Evolutionary conservation across 2,888 invertebrate species (phyloP).

Genomic region (Crocallis elinguaria): DNA sequence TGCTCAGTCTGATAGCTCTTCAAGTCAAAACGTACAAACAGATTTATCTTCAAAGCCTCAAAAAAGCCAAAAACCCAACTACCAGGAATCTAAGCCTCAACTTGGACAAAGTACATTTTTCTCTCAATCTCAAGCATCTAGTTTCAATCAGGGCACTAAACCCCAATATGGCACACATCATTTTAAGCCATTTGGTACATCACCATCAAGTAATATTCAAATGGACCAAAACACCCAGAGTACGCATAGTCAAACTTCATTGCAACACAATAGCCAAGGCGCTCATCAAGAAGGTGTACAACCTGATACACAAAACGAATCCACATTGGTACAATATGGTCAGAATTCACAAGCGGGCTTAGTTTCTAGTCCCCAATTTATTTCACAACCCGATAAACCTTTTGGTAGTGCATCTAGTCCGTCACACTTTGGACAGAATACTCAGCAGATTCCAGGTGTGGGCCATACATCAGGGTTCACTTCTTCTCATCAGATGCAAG

Average conservation of each 20-base stretch:
- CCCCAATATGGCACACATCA: slow-evolving; percentile 31
- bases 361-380: slow-evolving; percentile 22
- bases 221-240: slow-evolving; percentile 34
- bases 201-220: slow-evolving; percentile 22
- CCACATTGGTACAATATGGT: slow-evolving; percentile 27
- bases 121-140: slow-evolving; percentile 16
- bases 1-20: slow-evolving; percentile 31
- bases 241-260: slow-evolving; percentile 1
- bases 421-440: slow-evolving; percentile 29
- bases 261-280: slow-evolving; percentile 33
- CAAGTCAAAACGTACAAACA: slow-evolving; percentile 27
- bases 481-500: slow-evolving; percentile 12
- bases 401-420: slow-evolving; percentile 25
- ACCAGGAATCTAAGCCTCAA: slow-evolving; percentile 16
- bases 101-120: slow-evolving; percentile 17
- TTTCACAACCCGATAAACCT: slow-evolving; percentile 33
- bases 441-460: slow-evolving; percentile 1
- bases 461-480: background rate
- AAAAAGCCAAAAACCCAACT: background rate
- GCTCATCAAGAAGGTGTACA: slow-evolving; percentile 17
- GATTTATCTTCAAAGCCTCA: slow-evolving; percentile 18
- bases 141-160: slow-evolving; percentile 21
- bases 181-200: slow-evolving; percentile 20
- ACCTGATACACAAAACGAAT: slow-evolving; percentile 15
- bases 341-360: slow-evolving; percentile 6